Evolutionary conservation across 2,888 invertebrate species (phyloP).

Genomic region (Nephrocerus scutellatus): DNA sequence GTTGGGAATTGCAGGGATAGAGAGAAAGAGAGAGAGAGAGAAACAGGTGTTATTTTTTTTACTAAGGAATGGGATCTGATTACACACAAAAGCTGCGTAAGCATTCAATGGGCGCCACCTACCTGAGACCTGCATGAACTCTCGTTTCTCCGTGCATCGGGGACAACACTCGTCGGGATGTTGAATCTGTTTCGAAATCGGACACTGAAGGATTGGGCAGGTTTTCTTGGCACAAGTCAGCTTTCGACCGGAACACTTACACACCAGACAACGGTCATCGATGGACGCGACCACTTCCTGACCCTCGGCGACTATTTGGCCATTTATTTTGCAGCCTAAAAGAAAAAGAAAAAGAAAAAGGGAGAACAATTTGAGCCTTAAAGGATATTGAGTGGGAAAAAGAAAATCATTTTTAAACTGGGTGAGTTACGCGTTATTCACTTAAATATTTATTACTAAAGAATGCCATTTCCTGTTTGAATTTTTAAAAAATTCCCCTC

Average conservation of each 20-base stretch:
- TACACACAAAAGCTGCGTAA: not conserved
- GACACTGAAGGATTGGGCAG: conserved; percentile 84
- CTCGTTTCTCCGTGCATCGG: conserved; percentile 43
- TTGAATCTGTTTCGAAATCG: conserved; percentile 59
- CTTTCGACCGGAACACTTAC: conserved; percentile 64
- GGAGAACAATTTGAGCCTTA: too few relatives aligned
- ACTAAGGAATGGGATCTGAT: not conserved
- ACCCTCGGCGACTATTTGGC: conserved; percentile 72
- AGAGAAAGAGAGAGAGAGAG: not conserved
- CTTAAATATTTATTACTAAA: too few relatives aligned
- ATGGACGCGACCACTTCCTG: conserved; percentile 67
- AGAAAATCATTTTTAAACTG: too few relatives aligned
- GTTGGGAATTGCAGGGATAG: not conserved
- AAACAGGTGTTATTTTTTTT: not conserved
- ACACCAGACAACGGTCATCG: conserved; percentile 81
- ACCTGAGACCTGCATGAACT: conserved; percentile 46
- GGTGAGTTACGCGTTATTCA: too few relatives aligned
- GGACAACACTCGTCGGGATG: conserved; percentile 76
- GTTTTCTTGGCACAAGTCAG: conserved; percentile 76
- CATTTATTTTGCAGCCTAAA: conserved; percentile 75
- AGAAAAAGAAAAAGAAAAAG: conserved; percentile 25
- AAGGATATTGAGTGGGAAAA: too few relatives aligned
- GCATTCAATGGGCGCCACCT: conserved; percentile 17
- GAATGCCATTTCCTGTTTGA: too few relatives aligned
- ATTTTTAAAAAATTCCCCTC: too few relatives aligned